Evolutionary conservation across 2,888 invertebrate genomes (phyloP), one percentile per base, ranked within the genome.

Genomic region (Archips crataeganus): DNA sequence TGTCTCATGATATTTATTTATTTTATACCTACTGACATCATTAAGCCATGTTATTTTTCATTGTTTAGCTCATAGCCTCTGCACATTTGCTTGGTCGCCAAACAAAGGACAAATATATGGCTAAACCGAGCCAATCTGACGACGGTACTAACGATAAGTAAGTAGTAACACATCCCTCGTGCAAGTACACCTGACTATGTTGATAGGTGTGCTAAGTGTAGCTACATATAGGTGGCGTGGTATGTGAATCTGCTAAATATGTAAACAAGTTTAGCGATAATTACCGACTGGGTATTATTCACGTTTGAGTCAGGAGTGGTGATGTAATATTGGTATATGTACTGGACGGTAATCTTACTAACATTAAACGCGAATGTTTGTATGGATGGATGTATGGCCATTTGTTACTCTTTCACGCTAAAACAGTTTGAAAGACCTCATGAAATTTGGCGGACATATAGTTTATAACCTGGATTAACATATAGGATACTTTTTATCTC

Each of bases 211-310:
- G 57, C 45, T 63, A 54, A 63, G 8, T 57, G 32, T 57, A 32
- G 57, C 10, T 32, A 57, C 15, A 54, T 54, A 54, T 54, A 23
- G 23, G 11, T 5, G 15, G 34, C 34, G 9, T 49, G 10, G 49
- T 51, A 60, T 36, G 60, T 13, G 63, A 57, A 68, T 57, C 36
- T 63, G 68, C 63, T 68, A 73, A 68, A 63, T 65, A 57, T 45
- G 63, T 57, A 68, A 73, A 73, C 73, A 69, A 68, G 73, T 73
- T 73, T 73, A 73, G 68, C 63, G 42, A 36, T 63, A 47, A 73
- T 73, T 68, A 73, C 57, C 32, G 8, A 32, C 32, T 11, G 47
- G 34, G 47, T 42, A 63, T 47, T 47, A 47, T 34, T 45, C 45
- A 63, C 47, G 57, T 47, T 47, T 32, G 57, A 57, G 36, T 62